Conservation (phyloP, 2,888 invertebrate genomes). For the Aphidoletes aphidimyza region DNA sequence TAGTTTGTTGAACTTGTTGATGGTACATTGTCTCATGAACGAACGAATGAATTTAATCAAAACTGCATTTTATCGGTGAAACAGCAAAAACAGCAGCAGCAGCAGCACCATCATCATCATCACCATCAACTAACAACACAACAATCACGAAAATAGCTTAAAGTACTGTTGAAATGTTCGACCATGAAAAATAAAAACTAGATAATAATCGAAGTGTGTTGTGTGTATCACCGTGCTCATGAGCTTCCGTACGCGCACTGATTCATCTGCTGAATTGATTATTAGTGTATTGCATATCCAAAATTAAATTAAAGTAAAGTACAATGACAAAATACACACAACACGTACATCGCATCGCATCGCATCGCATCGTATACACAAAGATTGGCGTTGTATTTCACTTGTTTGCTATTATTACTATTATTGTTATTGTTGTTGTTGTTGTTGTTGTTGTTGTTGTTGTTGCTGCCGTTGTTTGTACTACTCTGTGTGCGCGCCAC, state of each 20-base stretch:
- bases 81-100: not conserved
- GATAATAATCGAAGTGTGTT: slow-evolving; percentile 31
- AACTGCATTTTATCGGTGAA: not conserved
- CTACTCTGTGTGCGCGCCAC: slow-evolving; percentile 25
- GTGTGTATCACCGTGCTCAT: slow-evolving; percentile 30
- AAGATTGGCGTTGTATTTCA: not conserved
- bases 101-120: not conserved
- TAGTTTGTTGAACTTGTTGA: not conserved
- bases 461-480: not conserved
- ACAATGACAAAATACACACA: slow-evolving; percentile 44
- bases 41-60: too few relatives aligned
- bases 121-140: not conserved
- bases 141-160: not conserved
- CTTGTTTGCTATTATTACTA: not conserved
- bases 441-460: too few relatives aligned
- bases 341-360: slow-evolving; percentile 30
- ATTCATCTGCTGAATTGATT: slow-evolving; percentile 54
- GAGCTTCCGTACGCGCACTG: slow-evolving; percentile 53
- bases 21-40: not conserved
- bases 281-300: slow-evolving; percentile 39
- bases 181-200: not conserved
- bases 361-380: not conserved
- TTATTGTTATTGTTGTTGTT: slow-evolving; percentile 36
- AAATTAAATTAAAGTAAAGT: slow-evolving; percentile 54
- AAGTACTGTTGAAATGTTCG: not conserved